A percentile compares a stretch with the other conserved stretches of the same genome.
Conservation (phyloP, 30 jellyfish, hydroid and myxozoan genomes). For the Hydractinia echinata region DNA sequence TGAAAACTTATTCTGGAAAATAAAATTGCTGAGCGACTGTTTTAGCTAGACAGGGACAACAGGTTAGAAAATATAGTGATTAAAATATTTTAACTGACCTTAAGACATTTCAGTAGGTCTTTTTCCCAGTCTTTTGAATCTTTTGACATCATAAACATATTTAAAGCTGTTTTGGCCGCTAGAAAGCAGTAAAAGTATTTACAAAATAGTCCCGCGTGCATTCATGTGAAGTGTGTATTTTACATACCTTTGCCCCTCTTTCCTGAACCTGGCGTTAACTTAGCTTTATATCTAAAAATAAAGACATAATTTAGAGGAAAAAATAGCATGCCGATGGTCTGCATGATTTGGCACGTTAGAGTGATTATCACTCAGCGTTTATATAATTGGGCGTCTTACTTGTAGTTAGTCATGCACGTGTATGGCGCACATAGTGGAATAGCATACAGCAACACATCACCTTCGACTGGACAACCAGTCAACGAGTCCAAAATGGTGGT, state of each 20-base stretch:
- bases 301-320: no score
- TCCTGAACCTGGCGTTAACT: conserved; percentile 96
- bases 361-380: no score
- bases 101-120: conserved; percentile 72
- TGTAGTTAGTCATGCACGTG: conserved; percentile 62
- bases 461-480: conserved; percentile 77
- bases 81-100: conserved; percentile 42
- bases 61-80: no score
- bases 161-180: conserved; percentile 85
- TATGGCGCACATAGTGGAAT: conserved; percentile 97
- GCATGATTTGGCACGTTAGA: no score
- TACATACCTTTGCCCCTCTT: conserved; percentile 88
- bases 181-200: conserved; percentile 1
- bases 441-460: conserved; percentile 65
- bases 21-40: no score
- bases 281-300: conserved; percentile 70
- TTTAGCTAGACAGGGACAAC: no score
- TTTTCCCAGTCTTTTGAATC: conserved; percentile 77
- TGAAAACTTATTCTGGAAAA: no score
- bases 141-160: conserved; percentile 54
- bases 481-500: conserved; percentile 61
- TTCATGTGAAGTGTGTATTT: not conserved
- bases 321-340: no score
- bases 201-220: not conserved
- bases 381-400: conserved; percentile 39